Base-by-base conservation (phyloP, 1,140 invertebrate species). In the Platorchestia sp. region DNA sequence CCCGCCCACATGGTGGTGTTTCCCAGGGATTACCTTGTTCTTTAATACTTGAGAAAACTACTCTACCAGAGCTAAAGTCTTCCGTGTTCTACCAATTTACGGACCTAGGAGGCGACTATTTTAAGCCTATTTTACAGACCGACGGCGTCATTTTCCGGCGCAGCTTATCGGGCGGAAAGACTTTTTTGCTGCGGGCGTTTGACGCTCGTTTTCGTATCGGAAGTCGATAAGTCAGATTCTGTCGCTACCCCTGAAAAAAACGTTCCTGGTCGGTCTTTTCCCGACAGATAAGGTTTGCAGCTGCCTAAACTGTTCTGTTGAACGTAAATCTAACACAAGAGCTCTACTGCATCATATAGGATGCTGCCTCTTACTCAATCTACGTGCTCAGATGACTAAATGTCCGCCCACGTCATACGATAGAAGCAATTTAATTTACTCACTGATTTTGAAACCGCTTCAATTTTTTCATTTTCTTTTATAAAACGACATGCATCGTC, bases 201-300 rank as follows among this genome's bases (percentile, higher is more conserved):
- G n/a, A 89, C 43, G 87, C 87, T 44, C n/a, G 87, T 44, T 89
- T 89, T 44, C 41, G 87, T 89, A 89, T 89, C 43, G 87, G 87
- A 89, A 89, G 87, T 89, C 87, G 43, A 89, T 89, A 44, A 41
- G 87, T 89, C 59, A 44, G 87, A 89, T 89, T 89, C 41, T 44
- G 87, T 89, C 87, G 87, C 87, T 42, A 42, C 87, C 41, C n/a
- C 87, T 42, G 43, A 43, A 89, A 75, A 36, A 75, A 75, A 75
- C 27, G 59, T 75, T 75, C 36, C 27, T 75, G 59, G 59, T 3
- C 27, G 59, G 59, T 75, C 59, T 75, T 75, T 75, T 75, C 27
- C 27, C 10, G 59, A 75, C 59, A 75, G 59, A 75, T 75, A 75
- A 75, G 59, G 59, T 75, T 75, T 75, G 59, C 14, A 75, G 59